A percentile compares a stretch with the other conserved stretches of the same genome.
Conservation (phyloP, 2,113 vertebrate species). For the Uria aalge region DNA sequence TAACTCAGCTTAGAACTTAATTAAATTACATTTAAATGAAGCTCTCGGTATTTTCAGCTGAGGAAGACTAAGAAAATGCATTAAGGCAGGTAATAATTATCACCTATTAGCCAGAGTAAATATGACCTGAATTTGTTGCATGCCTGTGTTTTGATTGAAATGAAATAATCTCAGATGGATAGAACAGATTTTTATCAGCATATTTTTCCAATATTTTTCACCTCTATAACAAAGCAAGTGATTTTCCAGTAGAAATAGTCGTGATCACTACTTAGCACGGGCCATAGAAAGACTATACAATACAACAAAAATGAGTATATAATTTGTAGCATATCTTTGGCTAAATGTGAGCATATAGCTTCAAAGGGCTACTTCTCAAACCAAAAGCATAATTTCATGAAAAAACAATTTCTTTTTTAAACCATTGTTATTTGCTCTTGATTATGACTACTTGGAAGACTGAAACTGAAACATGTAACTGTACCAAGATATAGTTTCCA, state of each 20-base stretch:
- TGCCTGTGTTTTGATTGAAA: neutral
- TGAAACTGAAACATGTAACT: neutral
- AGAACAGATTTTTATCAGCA: neutral
- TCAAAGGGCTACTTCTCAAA: neutral
- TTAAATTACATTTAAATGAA: neutral
- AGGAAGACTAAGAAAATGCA: neutral
- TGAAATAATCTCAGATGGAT: neutral
- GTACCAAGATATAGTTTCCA: neutral
- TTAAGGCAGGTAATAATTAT: neutral
- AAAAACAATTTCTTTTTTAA: neutral
- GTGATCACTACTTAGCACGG: neutral
- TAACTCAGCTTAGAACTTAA: neutral
- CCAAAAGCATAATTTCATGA: neutral
- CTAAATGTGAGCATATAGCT: neutral
- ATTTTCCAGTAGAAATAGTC: neutral
- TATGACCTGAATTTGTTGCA: neutral
- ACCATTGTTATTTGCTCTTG: neutral
- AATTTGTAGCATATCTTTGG: neutral
- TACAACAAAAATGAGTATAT: neutral
- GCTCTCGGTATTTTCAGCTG: neutral
- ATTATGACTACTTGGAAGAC: neutral
- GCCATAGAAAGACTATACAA: neutral
- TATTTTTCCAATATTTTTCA: neutral
- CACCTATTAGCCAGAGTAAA: neutral
- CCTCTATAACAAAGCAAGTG: neutral